Conservation (phyloP, 2,797 vertebrate species). For the Pygocentrus nattereri region DNA sequence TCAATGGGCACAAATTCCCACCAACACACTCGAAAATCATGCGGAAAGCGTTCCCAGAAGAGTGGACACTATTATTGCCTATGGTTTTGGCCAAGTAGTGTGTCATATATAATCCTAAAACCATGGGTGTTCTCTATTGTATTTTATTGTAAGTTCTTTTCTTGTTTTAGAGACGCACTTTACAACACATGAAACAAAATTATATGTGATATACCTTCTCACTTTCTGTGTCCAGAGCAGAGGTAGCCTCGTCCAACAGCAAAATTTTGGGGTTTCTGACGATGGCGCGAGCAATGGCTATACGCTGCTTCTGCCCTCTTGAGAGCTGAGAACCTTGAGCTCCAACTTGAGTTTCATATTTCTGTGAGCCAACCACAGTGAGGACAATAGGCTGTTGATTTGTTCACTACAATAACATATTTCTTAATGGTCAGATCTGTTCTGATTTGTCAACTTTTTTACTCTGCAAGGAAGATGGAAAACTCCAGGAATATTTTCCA, state of each 20-base stretch:
- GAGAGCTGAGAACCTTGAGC: constrained; percentile 94
- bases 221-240: constrained; percentile 96
- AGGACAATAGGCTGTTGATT: neutral
- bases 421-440: neutral
- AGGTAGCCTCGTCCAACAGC: constrained; percentile 95
- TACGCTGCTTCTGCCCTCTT: constrained; percentile 95
- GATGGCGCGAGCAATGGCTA: constrained; percentile 95
- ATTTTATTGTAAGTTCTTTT: neutral
- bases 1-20: too few species aligned
- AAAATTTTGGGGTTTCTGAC: constrained; percentile 93
- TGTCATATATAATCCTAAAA: too few species aligned
- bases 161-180: neutral
- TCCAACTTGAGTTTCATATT: constrained; percentile 95
- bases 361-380: constrained; percentile 72
- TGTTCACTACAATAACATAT: neutral
- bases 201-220: constrained; percentile 86
- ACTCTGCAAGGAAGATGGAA: neutral
- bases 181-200: neutral
- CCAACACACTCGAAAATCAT: too few species aligned
- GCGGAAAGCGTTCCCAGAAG: too few species aligned
- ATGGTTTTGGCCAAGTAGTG: too few species aligned
- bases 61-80: too few species aligned
- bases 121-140: too few species aligned
- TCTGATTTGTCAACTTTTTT: neutral
- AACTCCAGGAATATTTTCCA: neutral